phyloP scores from a whole-genome alignment of 1,140 invertebrate species.

The Pachypsylla venusta region DNA sequence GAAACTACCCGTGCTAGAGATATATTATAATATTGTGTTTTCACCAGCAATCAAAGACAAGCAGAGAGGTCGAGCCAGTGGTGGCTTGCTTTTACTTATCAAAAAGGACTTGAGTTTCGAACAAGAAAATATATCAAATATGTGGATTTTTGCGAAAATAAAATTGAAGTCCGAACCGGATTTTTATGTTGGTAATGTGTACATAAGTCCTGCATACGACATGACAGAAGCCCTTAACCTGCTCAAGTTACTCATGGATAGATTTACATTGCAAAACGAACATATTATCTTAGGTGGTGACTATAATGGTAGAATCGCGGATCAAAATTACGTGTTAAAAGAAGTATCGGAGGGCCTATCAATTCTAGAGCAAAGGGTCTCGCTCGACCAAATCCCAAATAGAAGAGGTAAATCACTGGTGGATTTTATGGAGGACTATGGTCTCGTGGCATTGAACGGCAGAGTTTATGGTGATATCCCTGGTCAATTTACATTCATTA shows the following conservation, averaged over 20 bases:
- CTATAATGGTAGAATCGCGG: background rate
- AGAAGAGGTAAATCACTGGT: background rate
- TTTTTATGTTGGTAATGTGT: background rate
- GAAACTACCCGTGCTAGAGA: background rate
- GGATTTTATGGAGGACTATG: background rate
- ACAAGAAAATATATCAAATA: background rate
- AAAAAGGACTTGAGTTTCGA: background rate
- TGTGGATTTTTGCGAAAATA: background rate
- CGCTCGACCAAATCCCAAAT: background rate
- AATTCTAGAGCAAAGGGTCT: background rate
- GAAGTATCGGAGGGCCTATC: background rate
- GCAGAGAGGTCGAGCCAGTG: background rate
- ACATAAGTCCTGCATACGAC: background rate
- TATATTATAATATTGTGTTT: background rate
- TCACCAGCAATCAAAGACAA: background rate
- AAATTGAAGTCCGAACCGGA: background rate
- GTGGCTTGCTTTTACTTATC: background rate
- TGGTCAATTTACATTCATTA: conserved; percentile 6
- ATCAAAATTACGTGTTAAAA: background rate
- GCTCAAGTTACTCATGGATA: background rate
- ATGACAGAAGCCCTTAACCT: background rate
- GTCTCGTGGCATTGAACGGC: conserved; percentile 1
- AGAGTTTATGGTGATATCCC: background rate
- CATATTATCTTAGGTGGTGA: background rate
- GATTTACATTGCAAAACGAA: background rate